Evolutionary conservation across 2,113 vertebrate species (phyloP).

Genomic region (Phalacrocorax carbo): DNA sequence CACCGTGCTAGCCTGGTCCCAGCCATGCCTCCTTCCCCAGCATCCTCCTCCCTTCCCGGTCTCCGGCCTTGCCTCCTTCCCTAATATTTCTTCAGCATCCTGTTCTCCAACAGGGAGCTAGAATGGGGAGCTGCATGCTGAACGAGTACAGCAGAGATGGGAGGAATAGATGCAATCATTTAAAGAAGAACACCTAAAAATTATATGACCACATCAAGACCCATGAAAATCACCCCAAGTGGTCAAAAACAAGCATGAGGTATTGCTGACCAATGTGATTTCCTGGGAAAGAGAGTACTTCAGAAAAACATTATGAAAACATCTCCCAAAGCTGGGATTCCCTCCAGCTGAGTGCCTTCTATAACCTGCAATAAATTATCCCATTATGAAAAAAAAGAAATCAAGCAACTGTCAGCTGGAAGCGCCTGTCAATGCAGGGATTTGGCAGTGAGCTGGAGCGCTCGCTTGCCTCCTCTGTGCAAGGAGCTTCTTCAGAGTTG

Average conservation of each 20-base stretch:
- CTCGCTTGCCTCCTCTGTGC: background rate
- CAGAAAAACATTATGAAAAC: constrained; percentile 21
- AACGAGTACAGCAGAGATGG: background rate
- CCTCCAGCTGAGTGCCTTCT: constrained; percentile 32
- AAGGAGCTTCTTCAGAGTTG: background rate
- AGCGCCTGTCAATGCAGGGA: background rate
- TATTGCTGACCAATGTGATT: background rate
- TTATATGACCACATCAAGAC: background rate
- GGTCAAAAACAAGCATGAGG: background rate
- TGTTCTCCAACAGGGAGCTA: background rate
- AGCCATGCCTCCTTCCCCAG: background rate
- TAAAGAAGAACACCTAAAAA: background rate
- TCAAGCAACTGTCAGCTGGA: background rate
- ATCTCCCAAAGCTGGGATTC: constrained; percentile 28
- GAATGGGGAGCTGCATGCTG: background rate
- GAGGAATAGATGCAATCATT: background rate
- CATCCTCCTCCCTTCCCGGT: background rate
- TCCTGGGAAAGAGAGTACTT: background rate
- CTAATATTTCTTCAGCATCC: background rate
- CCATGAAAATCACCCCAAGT: background rate
- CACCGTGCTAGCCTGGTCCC: background rate
- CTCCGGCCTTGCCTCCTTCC: background rate
- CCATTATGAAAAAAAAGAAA: background rate
- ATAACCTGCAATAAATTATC: constrained; percentile 29
- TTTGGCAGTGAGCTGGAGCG: background rate